These are phyloP conservation scores for Cinara cedri DNA, from an alignment of 2,888 invertebrate genomes.

Conservation along the genomic window DNA sequence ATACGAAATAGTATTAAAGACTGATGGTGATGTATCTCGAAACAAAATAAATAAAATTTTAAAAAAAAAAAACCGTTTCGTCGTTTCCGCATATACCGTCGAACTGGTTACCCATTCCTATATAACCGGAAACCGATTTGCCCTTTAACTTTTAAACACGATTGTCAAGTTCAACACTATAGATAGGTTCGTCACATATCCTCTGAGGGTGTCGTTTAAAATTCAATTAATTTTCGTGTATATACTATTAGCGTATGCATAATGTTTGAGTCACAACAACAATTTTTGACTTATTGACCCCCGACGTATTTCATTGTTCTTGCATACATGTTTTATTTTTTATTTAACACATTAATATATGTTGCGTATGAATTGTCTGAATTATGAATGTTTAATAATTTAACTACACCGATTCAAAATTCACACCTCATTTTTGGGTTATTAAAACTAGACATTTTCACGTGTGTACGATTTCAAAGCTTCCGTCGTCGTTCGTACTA, in stretches of 20 bases:
- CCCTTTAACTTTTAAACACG: constrained; percentile 1
- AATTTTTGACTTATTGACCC: constrained; percentile 36
- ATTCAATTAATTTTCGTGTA: constrained; percentile 4
- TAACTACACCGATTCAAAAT: no score
- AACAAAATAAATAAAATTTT: neutral
- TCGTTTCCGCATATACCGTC: neutral
- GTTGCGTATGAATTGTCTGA: no score
- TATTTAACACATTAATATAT: no score
- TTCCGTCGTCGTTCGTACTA: no score
- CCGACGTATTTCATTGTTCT: constrained; percentile 4
- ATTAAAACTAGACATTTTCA: no score
- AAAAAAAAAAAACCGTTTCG: constrained; percentile 1
- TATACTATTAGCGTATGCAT: neutral
- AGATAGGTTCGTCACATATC: neutral
- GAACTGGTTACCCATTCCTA: neutral
- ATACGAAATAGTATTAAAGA: neutral
- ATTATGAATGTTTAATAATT: no score
- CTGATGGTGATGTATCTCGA: neutral
- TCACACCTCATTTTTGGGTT: no score
- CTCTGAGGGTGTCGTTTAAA: neutral
- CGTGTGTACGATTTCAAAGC: no score
- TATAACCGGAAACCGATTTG: constrained; percentile 38
- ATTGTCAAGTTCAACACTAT: neutral
- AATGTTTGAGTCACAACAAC: neutral
- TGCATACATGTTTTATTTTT: neutral